Conservation (phyloP, 2,888 invertebrate species). For the Corbicula japonica region DNA sequence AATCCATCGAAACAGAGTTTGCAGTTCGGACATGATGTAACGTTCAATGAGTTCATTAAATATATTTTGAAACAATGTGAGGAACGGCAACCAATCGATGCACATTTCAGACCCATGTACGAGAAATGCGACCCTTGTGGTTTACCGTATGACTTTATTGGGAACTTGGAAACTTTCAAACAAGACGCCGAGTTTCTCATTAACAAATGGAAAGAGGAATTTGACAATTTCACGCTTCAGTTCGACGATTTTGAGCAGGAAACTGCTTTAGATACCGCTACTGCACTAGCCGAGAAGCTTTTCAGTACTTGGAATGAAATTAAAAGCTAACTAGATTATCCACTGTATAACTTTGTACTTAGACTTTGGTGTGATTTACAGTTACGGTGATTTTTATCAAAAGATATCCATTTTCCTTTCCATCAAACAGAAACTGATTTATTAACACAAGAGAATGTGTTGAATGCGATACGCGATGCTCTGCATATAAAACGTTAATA, state of each 20-base stretch:
- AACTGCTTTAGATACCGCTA: conserved; percentile 57
- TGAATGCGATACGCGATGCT: conserved; percentile 48
- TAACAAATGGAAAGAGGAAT: conserved; percentile 51
- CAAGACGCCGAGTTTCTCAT: conserved; percentile 65
- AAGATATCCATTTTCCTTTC: conserved; percentile 64
- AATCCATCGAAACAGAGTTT: conserved; percentile 42
- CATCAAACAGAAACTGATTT: conserved; percentile 30
- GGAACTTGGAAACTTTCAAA: conserved; percentile 72
- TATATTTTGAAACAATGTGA: conserved; percentile 61
- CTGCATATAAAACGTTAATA: conserved; percentile 35
- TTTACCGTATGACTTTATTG: conserved; percentile 69
- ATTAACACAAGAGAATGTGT: conserved; percentile 46
- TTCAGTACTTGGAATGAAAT: conserved; percentile 47
- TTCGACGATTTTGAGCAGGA: conserved; percentile 71
- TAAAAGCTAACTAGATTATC: conserved; percentile 56
- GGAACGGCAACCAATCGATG: conserved; percentile 48
- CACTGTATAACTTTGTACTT: conserved; percentile 65
- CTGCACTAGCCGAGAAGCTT: conserved; percentile 26
- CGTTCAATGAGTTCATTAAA: conserved; percentile 74
- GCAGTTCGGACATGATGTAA: conserved; percentile 74
- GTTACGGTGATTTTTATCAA: conserved; percentile 72
- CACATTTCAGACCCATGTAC: conserved; percentile 72
- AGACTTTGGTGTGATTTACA: conserved; percentile 75
- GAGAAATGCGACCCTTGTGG: conserved; percentile 71
- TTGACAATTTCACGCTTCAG: conserved; percentile 59